Conservation (phyloP, 2,113 vertebrate species). For the Crotalus viridis region DNA sequence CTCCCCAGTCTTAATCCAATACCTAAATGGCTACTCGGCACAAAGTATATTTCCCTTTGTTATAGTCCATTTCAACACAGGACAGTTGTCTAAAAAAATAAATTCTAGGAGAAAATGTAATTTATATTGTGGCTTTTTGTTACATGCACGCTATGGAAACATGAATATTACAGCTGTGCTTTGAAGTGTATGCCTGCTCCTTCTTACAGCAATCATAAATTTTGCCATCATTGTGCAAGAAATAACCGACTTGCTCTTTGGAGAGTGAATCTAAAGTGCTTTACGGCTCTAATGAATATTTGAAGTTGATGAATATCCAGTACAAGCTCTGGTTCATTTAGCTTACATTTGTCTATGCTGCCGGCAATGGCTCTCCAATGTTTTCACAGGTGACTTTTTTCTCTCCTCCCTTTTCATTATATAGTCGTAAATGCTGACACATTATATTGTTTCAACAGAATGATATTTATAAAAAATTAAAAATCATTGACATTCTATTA, state of each 20-base stretch:
- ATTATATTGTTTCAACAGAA: neutral
- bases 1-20: neutral
- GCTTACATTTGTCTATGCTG: neutral
- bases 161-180: neutral
- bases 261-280: neutral
- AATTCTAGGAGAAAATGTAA: neutral
- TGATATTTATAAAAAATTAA: neutral
- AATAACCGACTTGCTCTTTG: neutral
- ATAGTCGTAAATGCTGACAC: neutral
- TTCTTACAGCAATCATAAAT: neutral
- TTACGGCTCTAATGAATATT: neutral
- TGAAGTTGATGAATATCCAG: neutral
- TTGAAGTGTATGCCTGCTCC: neutral
- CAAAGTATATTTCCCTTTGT: neutral
- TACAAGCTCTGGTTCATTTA: neutral
- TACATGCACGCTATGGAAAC: neutral
- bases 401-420: neutral
- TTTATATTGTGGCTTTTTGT: neutral
- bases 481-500: neutral
- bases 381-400: neutral
- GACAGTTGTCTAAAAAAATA: neutral
- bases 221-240: neutral
- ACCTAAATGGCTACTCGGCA: neutral
- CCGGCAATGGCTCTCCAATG: neutral
- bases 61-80: neutral